phyloP scores from a whole-genome alignment of 2,888 invertebrate genomes.

The Neoitamus cyanurus region DNA sequence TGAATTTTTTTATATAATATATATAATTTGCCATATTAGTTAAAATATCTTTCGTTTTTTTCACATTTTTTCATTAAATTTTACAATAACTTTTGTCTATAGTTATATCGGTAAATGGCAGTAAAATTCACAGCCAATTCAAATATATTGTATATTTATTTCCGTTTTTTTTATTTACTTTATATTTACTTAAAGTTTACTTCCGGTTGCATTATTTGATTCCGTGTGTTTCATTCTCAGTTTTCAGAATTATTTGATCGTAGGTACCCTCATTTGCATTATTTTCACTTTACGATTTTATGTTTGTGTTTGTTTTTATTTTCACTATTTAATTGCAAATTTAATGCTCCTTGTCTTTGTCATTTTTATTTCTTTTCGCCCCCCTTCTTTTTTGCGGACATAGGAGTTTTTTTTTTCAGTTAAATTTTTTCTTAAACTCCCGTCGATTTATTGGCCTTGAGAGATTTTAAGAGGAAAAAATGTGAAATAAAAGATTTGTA shows the following conservation, averaged over 20 bases:
- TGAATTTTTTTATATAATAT: not conserved
- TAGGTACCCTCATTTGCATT: not conserved
- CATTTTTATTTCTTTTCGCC: no score
- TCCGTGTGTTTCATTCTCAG: not conserved
- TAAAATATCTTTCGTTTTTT: not conserved
- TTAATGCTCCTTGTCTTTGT: no score
- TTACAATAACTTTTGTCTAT: constrained; percentile 18
- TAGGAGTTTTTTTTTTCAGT: no score
- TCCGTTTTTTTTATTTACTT: not conserved
- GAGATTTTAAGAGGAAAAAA: no score
- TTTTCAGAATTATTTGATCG: not conserved
- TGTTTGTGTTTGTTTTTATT: no score
- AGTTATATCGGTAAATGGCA: constrained; percentile 45
- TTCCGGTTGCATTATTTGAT: not conserved
- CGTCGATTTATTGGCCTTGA: no score
- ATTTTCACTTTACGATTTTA: no score
- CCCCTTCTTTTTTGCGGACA: no score
- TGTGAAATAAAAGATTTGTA: no score
- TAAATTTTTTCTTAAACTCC: no score
- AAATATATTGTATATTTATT: constrained; percentile 46
- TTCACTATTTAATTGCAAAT: no score
- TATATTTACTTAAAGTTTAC: constrained; percentile 14
- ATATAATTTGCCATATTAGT: not conserved
- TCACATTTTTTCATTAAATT: not conserved
- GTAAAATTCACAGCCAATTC: constrained; percentile 49